These are phyloP conservation scores for Moxostoma hubbsi DNA, from an alignment of 2,797 vertebrate species.

Conservation along the genomic window DNA sequence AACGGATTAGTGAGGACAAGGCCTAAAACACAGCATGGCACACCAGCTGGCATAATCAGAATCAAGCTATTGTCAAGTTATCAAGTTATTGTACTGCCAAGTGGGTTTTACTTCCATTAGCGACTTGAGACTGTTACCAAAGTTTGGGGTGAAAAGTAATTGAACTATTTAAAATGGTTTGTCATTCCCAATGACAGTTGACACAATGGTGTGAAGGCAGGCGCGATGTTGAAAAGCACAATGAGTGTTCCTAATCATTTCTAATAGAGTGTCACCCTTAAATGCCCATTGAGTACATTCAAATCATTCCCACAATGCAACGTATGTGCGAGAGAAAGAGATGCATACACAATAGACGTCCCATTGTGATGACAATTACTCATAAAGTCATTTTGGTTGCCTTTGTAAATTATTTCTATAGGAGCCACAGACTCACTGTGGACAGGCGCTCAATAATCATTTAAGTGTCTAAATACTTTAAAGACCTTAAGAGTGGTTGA, in stretches of 20 bases:
- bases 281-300: slow-evolving; percentile 40
- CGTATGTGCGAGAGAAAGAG: slow-evolving; percentile 31
- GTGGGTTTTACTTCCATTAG: slow-evolving; percentile 11
- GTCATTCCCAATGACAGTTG: slow-evolving; percentile 18
- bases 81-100: slow-evolving; percentile 23
- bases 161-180: no score
- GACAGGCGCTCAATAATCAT: slow-evolving; percentile 10
- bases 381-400: slow-evolving; percentile 31
- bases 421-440: not conserved
- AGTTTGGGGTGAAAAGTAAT: slow-evolving; percentile 21
- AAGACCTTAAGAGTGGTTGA: slow-evolving; percentile 11
- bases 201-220: slow-evolving; percentile 42
- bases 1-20: no score
- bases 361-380: slow-evolving; percentile 36
- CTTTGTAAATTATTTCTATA: not conserved
- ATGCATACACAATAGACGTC: slow-evolving; percentile 35
- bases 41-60: no score
- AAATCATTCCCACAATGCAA: slow-evolving; percentile 36
- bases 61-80: not conserved
- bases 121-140: slow-evolving; percentile 18
- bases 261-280: slow-evolving; percentile 44
- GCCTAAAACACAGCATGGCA: no score
- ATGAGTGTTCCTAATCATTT: slow-evolving; percentile 42
- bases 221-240: slow-evolving; percentile 42
- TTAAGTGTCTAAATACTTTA: slow-evolving; percentile 25